These are phyloP conservation scores for Eupithecia centaureata DNA, from an alignment of 2,888 invertebrate genomes.

Conservation along the genomic window DNA sequence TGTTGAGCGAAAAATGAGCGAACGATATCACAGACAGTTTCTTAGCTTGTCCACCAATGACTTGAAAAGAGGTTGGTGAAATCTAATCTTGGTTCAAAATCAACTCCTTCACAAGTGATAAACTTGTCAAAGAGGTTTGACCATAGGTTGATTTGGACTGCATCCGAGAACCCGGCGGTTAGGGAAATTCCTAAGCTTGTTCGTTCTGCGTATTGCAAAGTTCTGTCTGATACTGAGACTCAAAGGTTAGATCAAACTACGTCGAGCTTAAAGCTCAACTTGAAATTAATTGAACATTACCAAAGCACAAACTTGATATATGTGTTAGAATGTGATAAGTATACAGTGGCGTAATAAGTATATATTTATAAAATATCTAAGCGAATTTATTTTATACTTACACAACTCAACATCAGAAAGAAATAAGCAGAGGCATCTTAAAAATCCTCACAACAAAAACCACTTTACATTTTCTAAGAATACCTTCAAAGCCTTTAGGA, in stretches of 20 bases:
- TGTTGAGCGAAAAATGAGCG: background rate
- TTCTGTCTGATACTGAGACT: background rate
- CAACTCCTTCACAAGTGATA: too few relatives aligned
- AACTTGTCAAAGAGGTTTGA: too few relatives aligned
- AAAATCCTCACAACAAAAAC: slow-evolving; percentile 7
- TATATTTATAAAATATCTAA: too few relatives aligned
- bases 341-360: too few relatives aligned
- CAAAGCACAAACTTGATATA: background rate
- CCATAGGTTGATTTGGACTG: background rate
- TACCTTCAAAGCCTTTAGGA: slow-evolving; percentile 8
- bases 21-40: background rate
- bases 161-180: background rate
- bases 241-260: background rate
- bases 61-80: background rate
- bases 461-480: slow-evolving; percentile 12
- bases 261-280: background rate
- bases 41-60: background rate
- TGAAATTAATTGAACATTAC: background rate
- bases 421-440: background rate
- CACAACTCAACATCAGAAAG: slow-evolving; percentile 3
- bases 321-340: background rate
- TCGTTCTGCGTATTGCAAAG: background rate
- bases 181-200: background rate
- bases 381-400: too few relatives aligned
- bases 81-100: too few relatives aligned